Evolutionary conservation across 2,113 vertebrate species (phyloP), one percentile per base, ranked within the genome.

Genomic region (Rhizomys pruinosus): DNA sequence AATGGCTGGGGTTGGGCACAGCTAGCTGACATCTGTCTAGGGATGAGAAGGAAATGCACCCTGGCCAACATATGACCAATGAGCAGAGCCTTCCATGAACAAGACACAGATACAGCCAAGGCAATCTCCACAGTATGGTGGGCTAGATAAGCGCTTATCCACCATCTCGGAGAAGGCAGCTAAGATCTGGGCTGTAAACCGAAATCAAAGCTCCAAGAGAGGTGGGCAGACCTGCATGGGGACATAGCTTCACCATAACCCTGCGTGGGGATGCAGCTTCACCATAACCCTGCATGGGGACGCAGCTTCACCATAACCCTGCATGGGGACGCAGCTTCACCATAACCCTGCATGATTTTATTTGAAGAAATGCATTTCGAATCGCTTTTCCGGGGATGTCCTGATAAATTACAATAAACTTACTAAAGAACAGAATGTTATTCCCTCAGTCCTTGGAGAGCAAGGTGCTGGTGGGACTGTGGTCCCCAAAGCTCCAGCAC

Each of bases 381-480:
- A 2, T 1, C 1, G 0, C 10, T 34, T 37, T 59, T 32, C 22
- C 4, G 0, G n/a, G 29, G 37, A 39, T 5, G 37, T 73, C 12
- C 0, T 1, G n/a, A 29, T 10, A 10, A 1, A 0, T 3, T 0
- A 2, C 20, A 17, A 5, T 47, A 0, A 0, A 6, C n/a, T 1
- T 9, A 11, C 27, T 11, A 2, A 16, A 16, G n/a, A 4, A 4
- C 3, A 27, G n/a, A 23, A 7, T 17, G 4, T 3, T 25, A 2
- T 34, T 11, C 0, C 1, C 20, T 3, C 12, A 7, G 61, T 17
- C 52, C 52, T 15, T 42, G 15, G 47, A 66, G 23, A 17, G 13
- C 3, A 0, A 42, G 42, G 47, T 7, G 8, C 1, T 1, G 3
- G 1, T 2, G 2, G 0, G 84, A 3, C 11, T 0, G n/a, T 27